These are phyloP conservation scores for Watsonalla binaria DNA, from an alignment of 2,888 invertebrate species.

Conservation along the genomic window DNA sequence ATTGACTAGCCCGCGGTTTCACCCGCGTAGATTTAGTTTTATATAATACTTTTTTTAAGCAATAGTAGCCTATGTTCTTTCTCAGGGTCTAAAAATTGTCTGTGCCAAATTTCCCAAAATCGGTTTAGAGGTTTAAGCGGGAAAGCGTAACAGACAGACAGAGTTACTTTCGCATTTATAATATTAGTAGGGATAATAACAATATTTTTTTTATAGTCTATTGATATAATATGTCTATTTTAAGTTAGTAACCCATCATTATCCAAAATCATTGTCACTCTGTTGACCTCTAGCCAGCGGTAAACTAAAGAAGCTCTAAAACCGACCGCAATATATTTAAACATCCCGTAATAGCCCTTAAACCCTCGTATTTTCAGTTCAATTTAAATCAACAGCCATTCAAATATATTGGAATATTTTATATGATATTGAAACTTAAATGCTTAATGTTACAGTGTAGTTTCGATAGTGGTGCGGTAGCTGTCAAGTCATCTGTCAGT, in stretches of 20 bases:
- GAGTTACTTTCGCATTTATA: too few relatives aligned
- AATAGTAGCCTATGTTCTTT: too few relatives aligned
- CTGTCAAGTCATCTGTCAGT: constrained; percentile 39
- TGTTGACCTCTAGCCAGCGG: constrained; percentile 53
- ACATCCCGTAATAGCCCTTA: constrained; percentile 22
- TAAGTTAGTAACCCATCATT: background rate
- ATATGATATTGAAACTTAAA: constrained; percentile 4
- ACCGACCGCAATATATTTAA: constrained; percentile 37
- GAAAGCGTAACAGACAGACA: too few relatives aligned
- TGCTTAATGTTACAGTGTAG: background rate
- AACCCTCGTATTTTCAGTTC: constrained; percentile 10
- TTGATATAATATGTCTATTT: too few relatives aligned
- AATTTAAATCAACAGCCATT: constrained; percentile 14
- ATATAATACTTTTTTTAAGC: too few relatives aligned
- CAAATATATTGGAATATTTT: constrained; percentile 14
- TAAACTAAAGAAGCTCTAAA: constrained; percentile 35
- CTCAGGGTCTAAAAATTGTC: too few relatives aligned
- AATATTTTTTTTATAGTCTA: too few relatives aligned
- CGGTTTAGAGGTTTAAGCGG: too few relatives aligned
- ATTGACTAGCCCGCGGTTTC: too few relatives aligned
- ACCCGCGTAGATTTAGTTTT: too few relatives aligned
- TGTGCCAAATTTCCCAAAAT: too few relatives aligned
- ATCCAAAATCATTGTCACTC: constrained; percentile 15
- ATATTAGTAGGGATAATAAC: too few relatives aligned
- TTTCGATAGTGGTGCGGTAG: constrained; percentile 3